Evolutionary conservation across 2,888 invertebrate species (phyloP).

Genomic region (Ophioninae sp.): DNA sequence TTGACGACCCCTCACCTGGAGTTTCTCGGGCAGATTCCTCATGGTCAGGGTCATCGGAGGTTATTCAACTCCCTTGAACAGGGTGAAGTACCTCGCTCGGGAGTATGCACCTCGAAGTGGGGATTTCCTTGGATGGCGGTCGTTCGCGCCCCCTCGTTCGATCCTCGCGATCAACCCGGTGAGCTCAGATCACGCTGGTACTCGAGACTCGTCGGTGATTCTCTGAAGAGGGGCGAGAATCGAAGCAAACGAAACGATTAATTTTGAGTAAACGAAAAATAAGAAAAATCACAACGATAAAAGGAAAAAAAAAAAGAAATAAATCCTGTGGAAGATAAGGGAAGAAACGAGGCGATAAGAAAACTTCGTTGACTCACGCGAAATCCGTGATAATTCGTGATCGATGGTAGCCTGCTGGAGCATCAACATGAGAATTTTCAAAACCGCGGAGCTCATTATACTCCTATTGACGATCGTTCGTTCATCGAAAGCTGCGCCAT

Average conservation of each 20-base stretch:
- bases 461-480: constrained; percentile 48
- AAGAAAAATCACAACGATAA: background rate
- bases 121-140: constrained; percentile 62
- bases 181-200: constrained; percentile 68
- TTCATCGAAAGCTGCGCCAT: constrained; percentile 43
- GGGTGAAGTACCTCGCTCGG: constrained; percentile 59
- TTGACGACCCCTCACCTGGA: constrained; percentile 4
- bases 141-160: constrained; percentile 53
- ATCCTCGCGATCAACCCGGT: background rate
- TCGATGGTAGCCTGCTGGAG: constrained; percentile 53
- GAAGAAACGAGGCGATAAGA: background rate
- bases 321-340: background rate
- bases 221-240: constrained; percentile 7
- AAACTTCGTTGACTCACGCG: background rate
- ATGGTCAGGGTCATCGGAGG: constrained; percentile 66
- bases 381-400: background rate
- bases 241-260: background rate
- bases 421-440: constrained; percentile 76
- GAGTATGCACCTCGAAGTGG: constrained; percentile 61
- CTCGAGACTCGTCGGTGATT: constrained; percentile 67
- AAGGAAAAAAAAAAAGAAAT: background rate
- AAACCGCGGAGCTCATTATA: constrained; percentile 62
- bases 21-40: background rate
- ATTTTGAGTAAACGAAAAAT: background rate
- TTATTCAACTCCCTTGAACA: constrained; percentile 72